phyloP scores from a whole-genome alignment of 2,797 vertebrate species.

The Neopelma chrysocephalum region DNA sequence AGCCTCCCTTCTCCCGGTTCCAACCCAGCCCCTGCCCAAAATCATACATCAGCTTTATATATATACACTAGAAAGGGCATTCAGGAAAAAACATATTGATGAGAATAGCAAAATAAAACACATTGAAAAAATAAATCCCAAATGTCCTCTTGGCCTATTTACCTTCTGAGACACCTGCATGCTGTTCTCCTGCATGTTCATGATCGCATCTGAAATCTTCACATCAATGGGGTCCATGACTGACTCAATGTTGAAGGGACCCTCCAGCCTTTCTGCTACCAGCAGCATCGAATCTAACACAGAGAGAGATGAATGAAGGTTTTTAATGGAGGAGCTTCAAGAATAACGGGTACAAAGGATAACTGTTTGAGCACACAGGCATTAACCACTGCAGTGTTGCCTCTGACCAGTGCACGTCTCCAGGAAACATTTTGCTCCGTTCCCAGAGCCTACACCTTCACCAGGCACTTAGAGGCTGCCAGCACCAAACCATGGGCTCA shows the following conservation, averaged over 20 bases:
- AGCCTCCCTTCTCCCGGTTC: neutral
- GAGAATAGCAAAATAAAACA: neutral
- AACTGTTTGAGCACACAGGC: neutral
- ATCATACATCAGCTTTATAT: neutral
- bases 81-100: neutral
- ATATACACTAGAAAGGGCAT: neutral
- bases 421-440: neutral
- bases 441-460: neutral
- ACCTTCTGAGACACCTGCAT: constrained; percentile 97
- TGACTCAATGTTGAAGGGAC: constrained; percentile 96
- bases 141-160: neutral
- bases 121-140: neutral
- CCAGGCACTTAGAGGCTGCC: neutral
- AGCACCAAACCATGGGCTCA: neutral
- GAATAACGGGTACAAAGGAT: neutral
- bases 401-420: neutral
- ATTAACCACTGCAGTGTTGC: neutral
- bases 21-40: neutral
- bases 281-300: constrained; percentile 90
- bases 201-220: constrained; percentile 96
- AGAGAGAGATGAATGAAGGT: neutral
- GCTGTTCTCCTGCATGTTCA: constrained; percentile 99
- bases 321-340: neutral
- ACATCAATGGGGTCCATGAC: constrained; percentile 98
- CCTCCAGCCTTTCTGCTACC: constrained; percentile 91